Percentiles rank a stretch among this genome's conserved stretches.
These are phyloP conservation scores for Mastigias papua DNA, from an alignment of 30 jellyfish, hydroid and myxozoan genomes.

Conservation along the genomic window DNA sequence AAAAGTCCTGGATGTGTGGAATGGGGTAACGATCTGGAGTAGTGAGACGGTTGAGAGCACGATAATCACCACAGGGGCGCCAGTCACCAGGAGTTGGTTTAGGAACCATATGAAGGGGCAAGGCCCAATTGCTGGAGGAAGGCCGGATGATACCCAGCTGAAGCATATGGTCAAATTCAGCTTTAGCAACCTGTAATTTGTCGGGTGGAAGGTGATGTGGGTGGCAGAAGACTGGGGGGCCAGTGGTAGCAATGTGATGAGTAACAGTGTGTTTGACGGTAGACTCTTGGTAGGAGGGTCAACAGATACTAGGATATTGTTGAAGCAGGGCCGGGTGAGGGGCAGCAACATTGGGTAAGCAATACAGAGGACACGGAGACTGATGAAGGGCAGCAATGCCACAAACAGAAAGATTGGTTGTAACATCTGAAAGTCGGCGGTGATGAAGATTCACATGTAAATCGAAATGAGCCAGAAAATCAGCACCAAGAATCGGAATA, in stretches of 20 bases:
- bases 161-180: constrained; percentile 45
- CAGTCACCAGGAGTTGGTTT: constrained; percentile 29
- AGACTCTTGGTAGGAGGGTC: not conserved
- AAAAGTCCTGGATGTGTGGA: constrained; percentile 67
- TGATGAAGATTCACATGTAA: constrained; percentile 12
- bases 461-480: constrained; percentile 14
- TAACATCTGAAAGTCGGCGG: constrained; percentile 12
- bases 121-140: not conserved
- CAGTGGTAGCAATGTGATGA: constrained; percentile 23
- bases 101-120: not conserved
- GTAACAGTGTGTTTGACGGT: constrained; percentile 44
- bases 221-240: constrained; percentile 9
- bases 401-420: not conserved
- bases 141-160: constrained; percentile 8
- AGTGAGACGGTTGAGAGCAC: constrained; percentile 38
- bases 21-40: constrained; percentile 68
- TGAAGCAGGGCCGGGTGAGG: not conserved
- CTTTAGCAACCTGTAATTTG: constrained; percentile 24
- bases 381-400: not conserved
- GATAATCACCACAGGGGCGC: constrained; percentile 74
- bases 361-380: constrained; percentile 18
- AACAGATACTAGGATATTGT: not conserved
- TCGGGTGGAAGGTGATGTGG: constrained; percentile 38
- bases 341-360: not conserved
- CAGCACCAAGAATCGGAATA: no score